phyloP scores from a whole-genome alignment of 1,140 invertebrate species.

The Apis cerana region DNA sequence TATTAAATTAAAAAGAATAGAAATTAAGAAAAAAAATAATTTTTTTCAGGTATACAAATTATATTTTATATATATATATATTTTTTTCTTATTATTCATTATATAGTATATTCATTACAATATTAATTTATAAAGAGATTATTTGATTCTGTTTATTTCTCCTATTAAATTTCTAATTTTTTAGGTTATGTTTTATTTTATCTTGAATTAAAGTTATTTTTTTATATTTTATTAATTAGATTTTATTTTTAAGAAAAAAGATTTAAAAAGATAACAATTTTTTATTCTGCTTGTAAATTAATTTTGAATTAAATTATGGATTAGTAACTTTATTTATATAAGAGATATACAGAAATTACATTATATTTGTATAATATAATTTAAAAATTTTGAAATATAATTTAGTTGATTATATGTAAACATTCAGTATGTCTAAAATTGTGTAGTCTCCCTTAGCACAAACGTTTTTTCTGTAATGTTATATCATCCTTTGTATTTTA shows the following conservation, averaged over 20 bases:
- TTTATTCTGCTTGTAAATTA: not conserved
- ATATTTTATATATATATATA: not conserved
- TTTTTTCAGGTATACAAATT: not conserved
- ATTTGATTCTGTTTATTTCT: not conserved
- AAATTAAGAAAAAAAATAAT: not conserved
- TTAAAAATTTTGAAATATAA: not conserved
- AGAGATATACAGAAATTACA: not conserved
- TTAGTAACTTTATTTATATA: not conserved
- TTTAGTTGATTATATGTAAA: not conserved
- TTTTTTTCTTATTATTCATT: not conserved
- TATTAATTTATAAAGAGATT: not conserved
- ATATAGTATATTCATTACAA: not conserved
- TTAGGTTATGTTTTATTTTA: slow-evolving; percentile 18
- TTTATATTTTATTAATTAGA: not conserved
- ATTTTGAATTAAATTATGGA: not conserved
- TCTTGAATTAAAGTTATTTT: not conserved
- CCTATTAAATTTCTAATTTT: too few species aligned
- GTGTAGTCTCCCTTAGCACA: not conserved
- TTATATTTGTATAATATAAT: not conserved
- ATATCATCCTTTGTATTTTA: slow-evolving; percentile 52
- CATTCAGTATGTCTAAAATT: not conserved
- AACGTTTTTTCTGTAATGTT: slow-evolving; percentile 45
- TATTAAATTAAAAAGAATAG: not conserved
- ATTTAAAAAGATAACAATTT: not conserved
- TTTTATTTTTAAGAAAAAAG: not conserved